Conservation (phyloP, 2,888 invertebrate species). For the Cephus sareptanus region DNA sequence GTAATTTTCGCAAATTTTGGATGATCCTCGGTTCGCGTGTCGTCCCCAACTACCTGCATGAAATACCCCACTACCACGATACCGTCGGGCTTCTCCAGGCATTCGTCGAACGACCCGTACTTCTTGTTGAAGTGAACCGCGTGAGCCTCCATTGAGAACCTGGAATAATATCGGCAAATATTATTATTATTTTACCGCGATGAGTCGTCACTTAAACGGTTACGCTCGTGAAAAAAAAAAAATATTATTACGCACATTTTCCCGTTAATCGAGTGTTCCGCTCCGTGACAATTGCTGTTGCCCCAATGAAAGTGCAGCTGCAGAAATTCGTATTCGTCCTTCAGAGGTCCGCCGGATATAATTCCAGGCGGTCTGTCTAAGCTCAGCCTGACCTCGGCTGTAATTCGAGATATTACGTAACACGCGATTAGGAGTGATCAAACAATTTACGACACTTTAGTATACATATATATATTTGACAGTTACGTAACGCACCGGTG, state of each 20-base stretch:
- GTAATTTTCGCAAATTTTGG: conserved; percentile 39
- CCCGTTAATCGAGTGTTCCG: conserved; percentile 49
- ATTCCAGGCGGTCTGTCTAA: not conserved
- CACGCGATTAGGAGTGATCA: not conserved
- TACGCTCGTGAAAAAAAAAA: not conserved
- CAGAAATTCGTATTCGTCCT: conserved; percentile 37
- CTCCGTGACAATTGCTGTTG: conserved; percentile 42
- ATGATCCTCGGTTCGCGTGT: conserved; percentile 36
- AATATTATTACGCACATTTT: conserved; percentile 33
- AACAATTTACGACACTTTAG: not conserved
- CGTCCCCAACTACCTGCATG: conserved; percentile 39
- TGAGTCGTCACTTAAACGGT: not conserved
- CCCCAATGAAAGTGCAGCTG: conserved; percentile 52
- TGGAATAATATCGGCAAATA: conserved; percentile 1
- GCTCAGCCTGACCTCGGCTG: not conserved
- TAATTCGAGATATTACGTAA: not conserved
- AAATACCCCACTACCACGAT: conserved; percentile 45
- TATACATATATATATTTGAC: not conserved
- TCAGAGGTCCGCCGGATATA: conserved; percentile 43
- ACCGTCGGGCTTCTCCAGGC: conserved; percentile 44
- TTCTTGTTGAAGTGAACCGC: conserved; percentile 45
- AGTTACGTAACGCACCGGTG: conserved; percentile 5
- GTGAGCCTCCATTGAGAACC: conserved; percentile 53
- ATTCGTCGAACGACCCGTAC: conserved; percentile 43
- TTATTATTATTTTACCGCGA: not conserved